Evolutionary conservation across 2,113 vertebrate species (phyloP).

Genomic region (Irena cyanogastra): DNA sequence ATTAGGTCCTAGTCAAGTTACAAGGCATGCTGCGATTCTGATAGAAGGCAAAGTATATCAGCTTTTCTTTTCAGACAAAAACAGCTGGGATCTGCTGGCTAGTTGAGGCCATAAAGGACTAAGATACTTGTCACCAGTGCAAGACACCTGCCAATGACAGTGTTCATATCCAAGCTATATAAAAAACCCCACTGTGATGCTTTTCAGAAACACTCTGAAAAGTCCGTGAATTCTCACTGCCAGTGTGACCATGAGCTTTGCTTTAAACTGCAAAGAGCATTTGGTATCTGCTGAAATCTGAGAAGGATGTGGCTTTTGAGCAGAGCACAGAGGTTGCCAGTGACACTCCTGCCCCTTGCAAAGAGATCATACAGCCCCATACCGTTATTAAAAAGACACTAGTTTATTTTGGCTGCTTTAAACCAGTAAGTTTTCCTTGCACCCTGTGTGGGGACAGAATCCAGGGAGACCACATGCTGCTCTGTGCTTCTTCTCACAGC

Average conservation of each 20-base stretch:
- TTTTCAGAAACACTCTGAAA: not conserved
- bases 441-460: not conserved
- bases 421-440: not conserved
- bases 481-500: not conserved
- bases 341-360: not conserved
- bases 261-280: not conserved
- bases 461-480: not conserved
- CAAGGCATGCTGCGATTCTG: not conserved
- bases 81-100: not conserved
- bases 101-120: not conserved
- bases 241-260: accelerated
- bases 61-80: not conserved
- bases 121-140: not conserved
- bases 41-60: not conserved
- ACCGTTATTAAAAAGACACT: not conserved
- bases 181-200: not conserved
- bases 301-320: not conserved
- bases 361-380: not conserved
- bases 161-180: not conserved
- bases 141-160: not conserved
- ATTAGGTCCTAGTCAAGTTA: not conserved
- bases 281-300: not conserved
- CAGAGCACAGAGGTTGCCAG: accelerated
- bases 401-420: not conserved
- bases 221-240: not conserved